Conservation (phyloP, 2,113 vertebrate species). For the Dicentrarchus labrax region DNA sequence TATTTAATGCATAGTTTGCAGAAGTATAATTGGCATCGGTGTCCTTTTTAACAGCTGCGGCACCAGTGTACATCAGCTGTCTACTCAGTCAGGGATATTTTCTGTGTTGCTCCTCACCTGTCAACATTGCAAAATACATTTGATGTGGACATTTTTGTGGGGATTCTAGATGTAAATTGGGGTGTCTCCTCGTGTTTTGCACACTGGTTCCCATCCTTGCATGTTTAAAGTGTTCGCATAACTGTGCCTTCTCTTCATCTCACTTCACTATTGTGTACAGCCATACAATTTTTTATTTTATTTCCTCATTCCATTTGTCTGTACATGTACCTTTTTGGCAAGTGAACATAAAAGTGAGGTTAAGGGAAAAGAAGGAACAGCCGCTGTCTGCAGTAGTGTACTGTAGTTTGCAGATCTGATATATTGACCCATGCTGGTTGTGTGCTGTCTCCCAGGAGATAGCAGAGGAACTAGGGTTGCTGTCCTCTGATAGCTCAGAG, state of each 20-base stretch:
- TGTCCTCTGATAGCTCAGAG: conserved; percentile 95
- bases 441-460: conserved; percentile 91
- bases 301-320: conserved; percentile 12
- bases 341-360: conserved; percentile 19
- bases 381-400: conserved; percentile 1
- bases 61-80: background rate
- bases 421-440: conserved; percentile 78
- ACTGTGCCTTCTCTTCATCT: conserved; percentile 71
- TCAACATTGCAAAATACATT: background rate
- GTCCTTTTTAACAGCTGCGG: no score
- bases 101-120: background rate
- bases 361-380: conserved; percentile 60
- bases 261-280: conserved; percentile 25
- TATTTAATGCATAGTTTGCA: no score
- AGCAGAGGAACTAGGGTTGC: conserved; percentile 91
- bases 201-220: conserved; percentile 41
- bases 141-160: background rate
- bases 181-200: background rate
- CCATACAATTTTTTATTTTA: background rate
- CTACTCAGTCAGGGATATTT: background rate
- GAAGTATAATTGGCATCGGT: no score
- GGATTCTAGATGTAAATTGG: background rate
- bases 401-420: background rate
- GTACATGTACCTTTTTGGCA: background rate
- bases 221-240: conserved; percentile 22